Conservation (phyloP, 2,888 invertebrate genomes). For the Synanthedon andrenaeformis region DNA sequence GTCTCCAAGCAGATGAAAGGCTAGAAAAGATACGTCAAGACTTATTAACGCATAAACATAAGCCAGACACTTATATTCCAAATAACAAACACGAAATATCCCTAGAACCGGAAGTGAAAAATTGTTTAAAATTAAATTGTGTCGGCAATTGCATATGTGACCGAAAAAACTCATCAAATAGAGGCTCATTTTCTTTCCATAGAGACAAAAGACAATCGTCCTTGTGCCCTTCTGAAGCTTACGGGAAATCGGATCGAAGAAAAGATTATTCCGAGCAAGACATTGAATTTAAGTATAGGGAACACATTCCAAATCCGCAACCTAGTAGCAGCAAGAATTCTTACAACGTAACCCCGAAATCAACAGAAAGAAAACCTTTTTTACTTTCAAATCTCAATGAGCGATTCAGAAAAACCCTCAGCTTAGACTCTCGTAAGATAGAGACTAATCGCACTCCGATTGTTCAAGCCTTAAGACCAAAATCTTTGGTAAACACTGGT, state of each 20-base stretch:
- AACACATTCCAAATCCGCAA: slow-evolving; percentile 54
- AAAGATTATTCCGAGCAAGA: slow-evolving; percentile 56
- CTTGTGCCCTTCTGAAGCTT: slow-evolving; percentile 38
- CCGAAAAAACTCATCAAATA: slow-evolving; percentile 41
- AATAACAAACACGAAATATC: slow-evolving; percentile 41
- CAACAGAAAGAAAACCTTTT: slow-evolving; percentile 52
- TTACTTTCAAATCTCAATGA: slow-evolving; percentile 59
- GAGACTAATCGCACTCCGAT: slow-evolving; percentile 50
- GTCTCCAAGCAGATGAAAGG: slow-evolving; percentile 56
- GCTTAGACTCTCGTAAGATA: slow-evolving; percentile 58
- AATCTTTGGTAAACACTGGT: slow-evolving; percentile 56
- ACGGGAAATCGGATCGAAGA: slow-evolving; percentile 22
- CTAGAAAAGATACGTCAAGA: slow-evolving; percentile 60
- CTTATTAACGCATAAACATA: slow-evolving; percentile 52
- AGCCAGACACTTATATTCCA: slow-evolving; percentile 55
- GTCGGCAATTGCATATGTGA: slow-evolving; percentile 56
- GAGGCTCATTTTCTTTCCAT: slow-evolving; percentile 60
- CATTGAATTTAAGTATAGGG: slow-evolving; percentile 61
- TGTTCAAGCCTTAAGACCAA: slow-evolving; percentile 50
- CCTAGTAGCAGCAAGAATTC: slow-evolving; percentile 56
- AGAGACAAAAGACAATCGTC: slow-evolving; percentile 43
- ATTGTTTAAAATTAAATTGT: slow-evolving; percentile 47
- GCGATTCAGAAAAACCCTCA: slow-evolving; percentile 61
- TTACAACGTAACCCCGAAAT: slow-evolving; percentile 60
- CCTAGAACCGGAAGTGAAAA: slow-evolving; percentile 37